Evolutionary conservation across 1,140 invertebrate species (phyloP).

Genomic region (Hormaphis cornu): DNA sequence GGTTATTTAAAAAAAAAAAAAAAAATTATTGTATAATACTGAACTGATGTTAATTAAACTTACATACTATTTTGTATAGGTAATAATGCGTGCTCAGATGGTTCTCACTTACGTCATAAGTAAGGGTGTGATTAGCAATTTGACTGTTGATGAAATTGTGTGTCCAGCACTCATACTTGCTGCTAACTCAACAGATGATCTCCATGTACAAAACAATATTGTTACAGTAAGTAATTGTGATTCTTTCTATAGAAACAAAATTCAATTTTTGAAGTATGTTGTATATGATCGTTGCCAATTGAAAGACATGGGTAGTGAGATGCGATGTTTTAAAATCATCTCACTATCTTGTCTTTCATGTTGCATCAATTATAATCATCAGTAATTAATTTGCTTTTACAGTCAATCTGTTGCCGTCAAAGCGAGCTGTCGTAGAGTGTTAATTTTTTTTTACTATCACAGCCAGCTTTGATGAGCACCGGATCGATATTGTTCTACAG

Average conservation of each 20-base stretch:
- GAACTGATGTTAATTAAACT: not conserved
- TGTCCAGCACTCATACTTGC: conserved; percentile 25
- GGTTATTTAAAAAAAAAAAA: too few relatives aligned
- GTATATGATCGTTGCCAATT: conserved; percentile 41
- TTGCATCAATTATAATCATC: conserved; percentile 37
- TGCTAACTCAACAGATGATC: conserved; percentile 21
- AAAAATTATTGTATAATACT: too few relatives aligned
- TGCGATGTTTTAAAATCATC: conserved; percentile 54
- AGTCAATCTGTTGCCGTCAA: conserved; percentile 54
- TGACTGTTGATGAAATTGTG: conserved; percentile 2
- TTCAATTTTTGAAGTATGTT: not conserved
- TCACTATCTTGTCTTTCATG: conserved; percentile 93
- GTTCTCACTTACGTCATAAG: conserved; percentile 22
- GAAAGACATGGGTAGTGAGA: conserved; percentile 97
- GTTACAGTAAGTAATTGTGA: conserved; percentile 17
- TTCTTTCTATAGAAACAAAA: not conserved
- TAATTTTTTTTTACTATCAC: conserved; percentile 54
- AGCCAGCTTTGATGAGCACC: conserved; percentile 80
- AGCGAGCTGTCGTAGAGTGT: conserved; percentile 64
- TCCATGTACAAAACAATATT: conserved; percentile 31
- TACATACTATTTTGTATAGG: not conserved
- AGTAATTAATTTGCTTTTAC: not conserved
- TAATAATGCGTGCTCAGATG: conserved; percentile 24
- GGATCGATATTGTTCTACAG: conserved; percentile 18
- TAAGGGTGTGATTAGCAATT: conserved; percentile 18